Base-by-base conservation (phyloP, 2,797 vertebrate species). In the Euphonia xanthogaster region DNA sequence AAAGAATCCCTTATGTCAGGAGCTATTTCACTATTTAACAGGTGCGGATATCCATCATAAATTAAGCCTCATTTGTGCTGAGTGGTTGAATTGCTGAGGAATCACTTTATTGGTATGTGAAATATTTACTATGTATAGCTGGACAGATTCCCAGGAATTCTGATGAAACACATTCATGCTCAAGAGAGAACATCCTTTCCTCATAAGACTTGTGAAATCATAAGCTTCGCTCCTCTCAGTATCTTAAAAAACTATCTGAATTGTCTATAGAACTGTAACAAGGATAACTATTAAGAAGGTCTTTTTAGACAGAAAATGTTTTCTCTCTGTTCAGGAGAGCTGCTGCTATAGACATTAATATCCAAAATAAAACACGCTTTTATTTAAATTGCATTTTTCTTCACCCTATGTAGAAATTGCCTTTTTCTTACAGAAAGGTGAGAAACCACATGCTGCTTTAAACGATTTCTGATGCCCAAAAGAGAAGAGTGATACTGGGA, bases 81-180 rank as follows among this genome's bases (percentile, higher is more conserved):
- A 93, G 76, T 78, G 62, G 65, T 78, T 93, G 76, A 81, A 91
- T 76, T 92, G 74, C 70, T 70, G 70, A 90, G 83, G 77, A 95
- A 93, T 90, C 80, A 73, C 74, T 88, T 81, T 86, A 76, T 75
- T 70, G 83, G 73, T 73, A 90, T 90, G 80, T 76, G 62, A 90
- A 92, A 76, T 84, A 88, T 90, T 93, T 95, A 86, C 94, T 96
- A 48, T 66, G n/a, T 75, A 60, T 76, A 86, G 70, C 73, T 94
- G 88, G 86, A 70, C 3, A 81, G 45, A 62, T 88, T 86, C 62
- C 77, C 80, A 85, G 77, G 86, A 86, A 82, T 95, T 88, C 37
- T 84, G 48, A 90, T 90, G 86, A 93, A 93, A 68, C 51, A 77
- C 66, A 73, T 83, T 75, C 83, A 78, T 45, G 67, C 66, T 73